Percentiles rank a stretch among this genome's conserved stretches.
phyloP scores from a whole-genome alignment of 2,888 invertebrate genomes.

The Rhogogaster chlorosoma region DNA sequence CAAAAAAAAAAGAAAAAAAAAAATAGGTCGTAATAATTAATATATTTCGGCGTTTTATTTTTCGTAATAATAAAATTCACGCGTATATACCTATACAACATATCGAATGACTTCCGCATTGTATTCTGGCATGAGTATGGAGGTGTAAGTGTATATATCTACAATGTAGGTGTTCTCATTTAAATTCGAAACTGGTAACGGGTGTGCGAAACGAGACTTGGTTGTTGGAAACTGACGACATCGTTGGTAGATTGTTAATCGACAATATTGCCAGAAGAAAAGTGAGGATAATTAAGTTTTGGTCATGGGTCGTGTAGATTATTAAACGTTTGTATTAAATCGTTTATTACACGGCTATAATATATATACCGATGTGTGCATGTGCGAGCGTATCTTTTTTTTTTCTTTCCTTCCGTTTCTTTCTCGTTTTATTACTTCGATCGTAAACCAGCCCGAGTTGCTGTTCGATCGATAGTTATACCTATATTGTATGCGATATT shows the following conservation, averaged over 20 bases:
- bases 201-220: neutral
- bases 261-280: slow-evolving; percentile 26
- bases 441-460: neutral
- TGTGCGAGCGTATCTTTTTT: neutral
- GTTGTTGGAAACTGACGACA: slow-evolving; percentile 25
- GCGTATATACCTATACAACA: neutral
- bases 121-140: slow-evolving; percentile 11
- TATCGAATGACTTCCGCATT: slow-evolving; percentile 40
- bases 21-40: no score
- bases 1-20: no score
- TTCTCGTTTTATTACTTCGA: neutral
- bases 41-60: neutral
- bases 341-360: neutral
- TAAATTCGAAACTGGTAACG: slow-evolving; percentile 37
- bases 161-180: slow-evolving; percentile 47
- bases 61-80: neutral
- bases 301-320: neutral
- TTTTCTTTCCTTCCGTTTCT: neutral
- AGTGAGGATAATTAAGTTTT: neutral
- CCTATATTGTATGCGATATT: neutral
- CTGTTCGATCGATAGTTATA: neutral
- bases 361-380: neutral
- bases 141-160: neutral
- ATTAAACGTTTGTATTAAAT: neutral
- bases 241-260: neutral